Evolutionary conservation across 2,797 vertebrate genomes (phyloP).

Genomic region (Falco novaeseelandiae): DNA sequence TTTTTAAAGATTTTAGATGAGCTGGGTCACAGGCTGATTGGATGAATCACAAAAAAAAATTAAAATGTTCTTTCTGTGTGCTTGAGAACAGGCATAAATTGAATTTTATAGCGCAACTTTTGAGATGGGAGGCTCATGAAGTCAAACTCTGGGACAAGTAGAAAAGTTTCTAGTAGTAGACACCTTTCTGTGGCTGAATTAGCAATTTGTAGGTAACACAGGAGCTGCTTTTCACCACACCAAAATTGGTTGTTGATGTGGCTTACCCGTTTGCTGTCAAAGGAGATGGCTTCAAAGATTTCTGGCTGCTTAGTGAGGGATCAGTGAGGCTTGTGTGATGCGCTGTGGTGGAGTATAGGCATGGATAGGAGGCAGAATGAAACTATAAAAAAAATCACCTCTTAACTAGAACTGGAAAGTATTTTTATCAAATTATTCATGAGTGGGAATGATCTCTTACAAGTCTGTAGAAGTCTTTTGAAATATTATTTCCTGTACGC

Average conservation of each 20-base stretch:
- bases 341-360: rapidly evolving
- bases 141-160: background rate
- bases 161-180: background rate
- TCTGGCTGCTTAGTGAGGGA: background rate
- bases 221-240: background rate
- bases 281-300: background rate
- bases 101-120: background rate
- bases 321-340: background rate
- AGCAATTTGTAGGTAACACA: background rate
- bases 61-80: background rate
- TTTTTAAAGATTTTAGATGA: background rate
- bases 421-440: background rate
- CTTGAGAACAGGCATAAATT: background rate
- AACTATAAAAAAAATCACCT: background rate
- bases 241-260: background rate
- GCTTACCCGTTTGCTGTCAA: background rate
- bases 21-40: background rate
- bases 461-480: background rate
- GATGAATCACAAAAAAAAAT: background rate
- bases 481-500: background rate
- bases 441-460: background rate
- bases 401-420: background rate
- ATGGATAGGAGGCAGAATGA: background rate
- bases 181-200: background rate
- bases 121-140: background rate